Conservation (phyloP, 2,888 invertebrate genomes). For the Idaea aversata region DNA sequence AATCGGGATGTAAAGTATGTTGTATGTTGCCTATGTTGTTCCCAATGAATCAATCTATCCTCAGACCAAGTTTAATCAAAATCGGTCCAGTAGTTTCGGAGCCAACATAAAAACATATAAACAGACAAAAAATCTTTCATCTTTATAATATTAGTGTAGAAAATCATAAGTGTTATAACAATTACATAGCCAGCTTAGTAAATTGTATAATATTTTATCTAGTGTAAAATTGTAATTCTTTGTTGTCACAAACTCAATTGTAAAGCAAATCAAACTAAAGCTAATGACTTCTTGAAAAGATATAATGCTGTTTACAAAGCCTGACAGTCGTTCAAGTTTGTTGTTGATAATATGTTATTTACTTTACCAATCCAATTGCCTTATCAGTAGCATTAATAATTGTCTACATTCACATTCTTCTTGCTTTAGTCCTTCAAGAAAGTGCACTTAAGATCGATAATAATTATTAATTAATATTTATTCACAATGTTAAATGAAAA, state of each 20-base stretch:
- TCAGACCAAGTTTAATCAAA: too few relatives aligned
- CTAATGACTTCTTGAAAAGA: slow-evolving; percentile 59
- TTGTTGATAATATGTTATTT: slow-evolving; percentile 16
- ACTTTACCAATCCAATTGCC: slow-evolving; percentile 14
- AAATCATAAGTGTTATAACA: too few relatives aligned
- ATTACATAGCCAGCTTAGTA: too few relatives aligned
- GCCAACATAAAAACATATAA: too few relatives aligned
- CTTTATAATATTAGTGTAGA: too few relatives aligned
- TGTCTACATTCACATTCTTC: slow-evolving; percentile 18
- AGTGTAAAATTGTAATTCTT: neutral
- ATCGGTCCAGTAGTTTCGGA: too few relatives aligned
- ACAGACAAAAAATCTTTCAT: too few relatives aligned
- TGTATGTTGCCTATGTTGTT: too few relatives aligned
- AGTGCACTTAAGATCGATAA: slow-evolving; percentile 6
- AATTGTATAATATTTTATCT: neutral
- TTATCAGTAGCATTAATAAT: slow-evolving; percentile 16
- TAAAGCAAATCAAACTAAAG: slow-evolving; percentile 43
- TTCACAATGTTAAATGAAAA: slow-evolving; percentile 19
- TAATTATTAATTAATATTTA: slow-evolving; percentile 1
- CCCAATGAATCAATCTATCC: too few relatives aligned
- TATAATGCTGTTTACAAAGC: slow-evolving; percentile 56
- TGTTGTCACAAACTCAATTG: slow-evolving; percentile 19
- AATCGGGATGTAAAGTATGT: too few relatives aligned
- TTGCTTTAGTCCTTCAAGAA: slow-evolving; percentile 8
- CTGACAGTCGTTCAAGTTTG: slow-evolving; percentile 35